These are phyloP conservation scores for Larimichthys crocea DNA, from an alignment of 2,113 vertebrate species.

Conservation along the genomic window DNA sequence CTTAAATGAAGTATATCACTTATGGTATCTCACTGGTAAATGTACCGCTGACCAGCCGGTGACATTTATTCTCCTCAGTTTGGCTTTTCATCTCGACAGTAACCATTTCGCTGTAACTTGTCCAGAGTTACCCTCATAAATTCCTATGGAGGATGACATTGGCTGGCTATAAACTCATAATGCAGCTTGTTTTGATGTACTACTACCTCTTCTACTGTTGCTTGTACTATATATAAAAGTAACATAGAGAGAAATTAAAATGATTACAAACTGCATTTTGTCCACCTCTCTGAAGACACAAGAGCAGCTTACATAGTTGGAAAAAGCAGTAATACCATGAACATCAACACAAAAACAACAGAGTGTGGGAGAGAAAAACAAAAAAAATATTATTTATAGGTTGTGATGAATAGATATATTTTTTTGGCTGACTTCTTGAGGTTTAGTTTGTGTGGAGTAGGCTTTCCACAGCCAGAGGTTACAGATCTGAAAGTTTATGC, in stretches of 20 bases:
- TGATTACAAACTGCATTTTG: not conserved
- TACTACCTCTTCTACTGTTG: not conserved
- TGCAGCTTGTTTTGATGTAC: not conserved
- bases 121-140: not conserved
- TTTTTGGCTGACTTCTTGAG: not conserved
- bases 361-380: not conserved
- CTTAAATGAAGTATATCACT: constrained; percentile 49
- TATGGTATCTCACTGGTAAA: constrained; percentile 34
- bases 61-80: constrained; percentile 15
- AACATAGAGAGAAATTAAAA: not conserved
- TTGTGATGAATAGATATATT: constrained; percentile 5
- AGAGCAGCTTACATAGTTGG: not conserved
- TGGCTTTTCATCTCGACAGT: constrained; percentile 22
- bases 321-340: not conserved
- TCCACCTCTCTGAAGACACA: not conserved
- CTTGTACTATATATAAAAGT: not conserved
- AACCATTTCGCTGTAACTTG: constrained; percentile 7
- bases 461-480: not conserved
- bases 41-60: constrained; percentile 12
- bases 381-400: not conserved
- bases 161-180: not conserved
- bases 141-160: not conserved
- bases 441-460: constrained; percentile 5
- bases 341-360: not conserved
- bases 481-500: not conserved